Base-by-base conservation (phyloP, 2,113 vertebrate species). In the Micromys minutus region DNA sequence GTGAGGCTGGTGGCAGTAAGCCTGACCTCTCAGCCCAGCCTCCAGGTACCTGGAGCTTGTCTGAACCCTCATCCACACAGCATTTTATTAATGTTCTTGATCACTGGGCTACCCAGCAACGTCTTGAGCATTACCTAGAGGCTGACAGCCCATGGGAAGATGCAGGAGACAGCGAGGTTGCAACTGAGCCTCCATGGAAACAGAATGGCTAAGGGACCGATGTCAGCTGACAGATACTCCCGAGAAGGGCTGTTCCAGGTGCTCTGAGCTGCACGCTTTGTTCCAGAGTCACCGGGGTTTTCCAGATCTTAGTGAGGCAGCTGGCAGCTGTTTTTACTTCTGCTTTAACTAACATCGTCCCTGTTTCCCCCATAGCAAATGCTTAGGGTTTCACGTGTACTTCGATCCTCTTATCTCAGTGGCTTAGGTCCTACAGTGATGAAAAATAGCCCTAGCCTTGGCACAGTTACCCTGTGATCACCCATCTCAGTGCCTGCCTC, bases 151-250 rank as follows among this genome's bases (percentile, higher is more conserved):
- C 11, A 52, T 19, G 65, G 42, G 29, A 22, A 5, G 21, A 76
- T 26, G 19, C 11, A 6, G 8, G 4, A 69, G 59, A 1, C 21
- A 1, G 22, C 16, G 5, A 17, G 50, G 47, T 36, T 22, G 65
- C 1, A 10, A 0, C 74, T 2, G 3, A 22, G 52, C 4, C 1
- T 52, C 36, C 5, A 34, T 1, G 0, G 42, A 57, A 6, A 4
- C 0, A 1, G 39, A 10, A 16, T 22, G 7, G 2, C 5, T 11
- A 4, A 63, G 52, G 55, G 17, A 29, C n/a, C 13, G 0, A 22
- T 0, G 0, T 0, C 1, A 42, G 36, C 0, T 1, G n/a, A 21
- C 0, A 42, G 7, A 11, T 26, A 65, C 11, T 8, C 42, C 87
- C 15, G 3, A 29, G 0, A 34, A 55, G 10, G 47, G 90, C 15